These are phyloP conservation scores for Bolborhynchus lineola DNA, from an alignment of 2,113 vertebrate species.

Conservation along the genomic window DNA sequence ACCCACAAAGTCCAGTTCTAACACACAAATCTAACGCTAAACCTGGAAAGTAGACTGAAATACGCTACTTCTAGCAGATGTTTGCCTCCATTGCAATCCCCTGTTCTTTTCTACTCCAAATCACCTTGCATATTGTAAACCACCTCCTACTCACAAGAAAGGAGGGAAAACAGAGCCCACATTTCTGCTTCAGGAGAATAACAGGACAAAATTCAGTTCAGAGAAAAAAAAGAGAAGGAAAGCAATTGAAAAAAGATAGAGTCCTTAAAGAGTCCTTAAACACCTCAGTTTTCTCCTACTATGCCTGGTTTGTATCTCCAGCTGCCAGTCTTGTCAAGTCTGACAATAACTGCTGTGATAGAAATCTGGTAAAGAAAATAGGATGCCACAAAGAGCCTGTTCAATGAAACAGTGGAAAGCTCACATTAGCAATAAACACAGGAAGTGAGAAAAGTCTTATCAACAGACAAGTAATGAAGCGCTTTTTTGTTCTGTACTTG, in stretches of 20 bases:
- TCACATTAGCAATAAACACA: constrained; percentile 10
- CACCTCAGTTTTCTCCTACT: neutral
- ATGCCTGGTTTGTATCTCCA: neutral
- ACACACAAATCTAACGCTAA: neutral
- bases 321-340: constrained; percentile 5
- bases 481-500: neutral
- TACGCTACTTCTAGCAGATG: neutral
- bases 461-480: neutral
- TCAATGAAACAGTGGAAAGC: constrained; percentile 13
- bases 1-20: neutral
- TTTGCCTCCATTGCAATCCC: neutral
- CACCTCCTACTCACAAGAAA: neutral
- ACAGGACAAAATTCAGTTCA: neutral
- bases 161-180: neutral
- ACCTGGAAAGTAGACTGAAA: neutral
- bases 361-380: constrained; percentile 33
- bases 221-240: neutral
- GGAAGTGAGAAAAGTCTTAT: neutral
- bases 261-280: neutral
- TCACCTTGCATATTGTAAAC: neutral
- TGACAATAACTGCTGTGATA: neutral
- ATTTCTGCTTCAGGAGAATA: neutral
- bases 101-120: neutral
- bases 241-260: neutral
- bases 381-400: neutral